Evolutionary conservation across 2,113 vertebrate genomes (phyloP), one percentile per base, ranked within the genome.

Genomic region (Myrmecobius fasciatus): DNA sequence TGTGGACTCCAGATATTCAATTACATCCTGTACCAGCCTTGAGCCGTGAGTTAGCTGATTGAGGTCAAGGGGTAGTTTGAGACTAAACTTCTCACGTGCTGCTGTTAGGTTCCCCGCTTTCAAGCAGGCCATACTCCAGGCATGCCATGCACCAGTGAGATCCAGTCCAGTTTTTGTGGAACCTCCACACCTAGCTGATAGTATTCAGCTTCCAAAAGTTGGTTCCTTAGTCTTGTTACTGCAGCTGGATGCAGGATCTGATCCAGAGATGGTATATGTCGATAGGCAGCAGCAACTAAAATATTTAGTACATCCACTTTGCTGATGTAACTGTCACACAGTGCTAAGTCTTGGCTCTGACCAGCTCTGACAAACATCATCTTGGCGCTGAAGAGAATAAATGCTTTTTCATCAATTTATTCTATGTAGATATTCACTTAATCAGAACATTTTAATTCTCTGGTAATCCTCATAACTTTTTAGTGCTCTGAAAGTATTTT

Each of bases 251-350:
- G 99, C 95, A 99, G 97, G 97, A 99, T 99, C 97, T 99, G 99
- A 91, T 99, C 99, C 97, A 99, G 98, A 96, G 99, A 99, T 0
- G 99, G 99, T 91, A 99, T 95, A 0, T 99, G 99, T 96, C 98
- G 99, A 98, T 99, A 99, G 95, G 99, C 99, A 93, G 99, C 99
- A 54, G 97, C 97, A 96, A 99, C 99, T 53, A 99, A 98, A 96
- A 99, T 99, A 97, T 99, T 99, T 92, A 99, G 98, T 75, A 99
- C 99, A 52, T 99, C 99, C 8, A 99, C 99, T 98, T 99, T 99
- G 98, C 99, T 99, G 98, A 99, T 99, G 96, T 99, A 99, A 97
- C 99, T 99, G 98, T 99, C 99, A 97, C 99, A 99, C 36, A 99
- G 97, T 2, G 99, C 99, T 3, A 99, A 98, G 94, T 99, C 99